These are phyloP conservation scores for Neopelma chrysocephalum DNA, from an alignment of 2,797 vertebrate genomes.

Conservation along the genomic window DNA sequence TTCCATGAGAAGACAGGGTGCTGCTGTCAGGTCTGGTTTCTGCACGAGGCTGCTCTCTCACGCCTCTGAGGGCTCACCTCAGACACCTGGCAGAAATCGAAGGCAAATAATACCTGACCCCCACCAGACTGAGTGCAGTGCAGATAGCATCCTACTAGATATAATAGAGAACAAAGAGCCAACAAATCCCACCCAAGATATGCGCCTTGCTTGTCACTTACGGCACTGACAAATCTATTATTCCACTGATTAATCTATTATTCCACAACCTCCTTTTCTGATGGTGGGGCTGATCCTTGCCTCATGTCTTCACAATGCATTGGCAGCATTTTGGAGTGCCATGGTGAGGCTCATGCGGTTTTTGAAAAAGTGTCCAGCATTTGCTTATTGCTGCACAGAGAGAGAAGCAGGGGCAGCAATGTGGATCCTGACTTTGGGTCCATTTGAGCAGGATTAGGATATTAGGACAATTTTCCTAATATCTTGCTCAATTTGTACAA, in stretches of 20 bases:
- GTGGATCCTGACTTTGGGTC: not conserved
- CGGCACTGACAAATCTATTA: not conserved
- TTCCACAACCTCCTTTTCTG: not conserved
- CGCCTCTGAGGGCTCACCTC: not conserved
- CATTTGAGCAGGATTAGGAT: not conserved
- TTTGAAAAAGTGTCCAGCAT: not conserved
- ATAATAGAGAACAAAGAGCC: not conserved
- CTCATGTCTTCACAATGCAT: accelerated
- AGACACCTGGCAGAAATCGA: not conserved
- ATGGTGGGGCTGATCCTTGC: not conserved
- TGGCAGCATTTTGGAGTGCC: not conserved
- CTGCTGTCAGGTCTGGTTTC: not conserved
- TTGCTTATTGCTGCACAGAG: not conserved
- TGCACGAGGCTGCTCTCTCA: not conserved
- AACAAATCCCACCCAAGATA: not conserved
- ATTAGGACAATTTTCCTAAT: not conserved
- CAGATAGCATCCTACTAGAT: not conserved
- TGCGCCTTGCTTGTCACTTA: not conserved
- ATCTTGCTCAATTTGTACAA: not conserved
- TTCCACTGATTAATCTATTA: not conserved
- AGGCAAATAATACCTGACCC: not conserved
- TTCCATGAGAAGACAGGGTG: not conserved
- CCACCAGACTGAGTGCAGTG: not conserved
- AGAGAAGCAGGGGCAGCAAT: not conserved
- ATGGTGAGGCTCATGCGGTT: not conserved